Percentiles rank a stretch among this genome's conserved stretches.
These are phyloP conservation scores for Antheraea mylitta DNA, from an alignment of 1,140 invertebrate genomes.

Conservation along the genomic window DNA sequence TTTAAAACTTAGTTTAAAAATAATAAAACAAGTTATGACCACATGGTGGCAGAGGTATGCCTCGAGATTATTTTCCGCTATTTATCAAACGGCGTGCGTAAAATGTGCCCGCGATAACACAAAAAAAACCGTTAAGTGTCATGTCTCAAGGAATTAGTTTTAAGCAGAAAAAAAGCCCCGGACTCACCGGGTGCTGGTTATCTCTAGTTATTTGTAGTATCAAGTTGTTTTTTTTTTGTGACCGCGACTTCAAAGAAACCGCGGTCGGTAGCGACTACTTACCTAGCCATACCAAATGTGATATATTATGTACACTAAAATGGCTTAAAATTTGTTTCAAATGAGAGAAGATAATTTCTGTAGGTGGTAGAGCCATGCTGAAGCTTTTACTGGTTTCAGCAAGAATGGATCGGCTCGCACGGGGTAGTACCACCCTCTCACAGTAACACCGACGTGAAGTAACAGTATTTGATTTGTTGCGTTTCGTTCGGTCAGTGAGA, in stretches of 20 bases:
- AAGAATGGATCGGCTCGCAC: too few species aligned
- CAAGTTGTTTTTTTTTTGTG: constrained; percentile 59
- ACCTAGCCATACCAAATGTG: neutral
- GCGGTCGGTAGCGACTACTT: constrained; percentile 54
- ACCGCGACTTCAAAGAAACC: constrained; percentile 61
- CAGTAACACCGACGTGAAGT: too few species aligned
- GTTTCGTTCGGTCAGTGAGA: too few species aligned
- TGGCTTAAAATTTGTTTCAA: neutral
- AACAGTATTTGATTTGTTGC: too few species aligned
- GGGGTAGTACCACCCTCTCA: too few species aligned
- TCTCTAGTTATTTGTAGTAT: constrained; percentile 74
- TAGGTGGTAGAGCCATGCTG: too few species aligned
- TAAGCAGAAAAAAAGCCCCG: constrained; percentile 56
- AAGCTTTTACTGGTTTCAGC: too few species aligned
- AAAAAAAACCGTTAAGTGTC: constrained; percentile 27
- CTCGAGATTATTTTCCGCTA: neutral
- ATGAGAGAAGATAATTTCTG: too few species aligned
- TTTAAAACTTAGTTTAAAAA: neutral
- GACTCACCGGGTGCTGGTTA: constrained; percentile 43
- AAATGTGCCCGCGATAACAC: constrained; percentile 1
- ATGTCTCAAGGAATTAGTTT: constrained; percentile 48
- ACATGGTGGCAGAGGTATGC: neutral
- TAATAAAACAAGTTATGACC: neutral
- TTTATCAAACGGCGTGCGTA: neutral
- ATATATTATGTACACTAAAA: neutral